Evolutionary conservation across 2,797 vertebrate species (phyloP).

Genomic region (Buphagus erythrorhynchus): DNA sequence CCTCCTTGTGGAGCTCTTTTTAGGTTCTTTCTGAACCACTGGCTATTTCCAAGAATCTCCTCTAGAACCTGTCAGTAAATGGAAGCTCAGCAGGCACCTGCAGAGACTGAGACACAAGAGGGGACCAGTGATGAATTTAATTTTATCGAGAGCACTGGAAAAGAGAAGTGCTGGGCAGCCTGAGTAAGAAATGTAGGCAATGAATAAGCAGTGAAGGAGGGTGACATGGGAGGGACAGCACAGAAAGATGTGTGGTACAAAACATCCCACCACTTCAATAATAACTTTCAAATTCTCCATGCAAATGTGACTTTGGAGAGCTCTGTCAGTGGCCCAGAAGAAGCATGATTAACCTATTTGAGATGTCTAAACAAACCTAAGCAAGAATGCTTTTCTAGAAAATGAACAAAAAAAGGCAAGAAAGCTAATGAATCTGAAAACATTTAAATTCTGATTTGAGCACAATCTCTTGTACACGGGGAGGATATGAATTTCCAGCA

Average conservation of each 20-base stretch:
- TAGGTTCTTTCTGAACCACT: neutral
- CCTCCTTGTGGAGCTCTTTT: neutral
- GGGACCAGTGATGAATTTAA: neutral
- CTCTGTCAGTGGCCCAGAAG: neutral
- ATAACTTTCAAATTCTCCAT: neutral
- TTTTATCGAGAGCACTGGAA: neutral
- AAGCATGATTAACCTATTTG: neutral
- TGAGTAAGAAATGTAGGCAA: neutral
- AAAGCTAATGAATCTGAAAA: neutral
- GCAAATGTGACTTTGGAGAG: accelerated
- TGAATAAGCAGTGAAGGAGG: neutral
- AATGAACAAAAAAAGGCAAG: neutral
- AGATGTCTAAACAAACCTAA: neutral
- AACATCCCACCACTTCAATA: neutral
- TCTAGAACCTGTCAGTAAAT: neutral
- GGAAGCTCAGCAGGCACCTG: neutral
- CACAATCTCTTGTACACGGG: neutral
- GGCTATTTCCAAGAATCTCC: neutral
- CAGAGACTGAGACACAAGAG: neutral
- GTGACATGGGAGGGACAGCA: neutral
- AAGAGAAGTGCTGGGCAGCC: neutral
- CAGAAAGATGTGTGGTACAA: neutral
- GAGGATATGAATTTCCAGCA: neutral
- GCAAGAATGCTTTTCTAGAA: neutral
- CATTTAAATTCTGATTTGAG: neutral